Conservation (phyloP, 23 tunicate species). For the Styela clava region DNA sequence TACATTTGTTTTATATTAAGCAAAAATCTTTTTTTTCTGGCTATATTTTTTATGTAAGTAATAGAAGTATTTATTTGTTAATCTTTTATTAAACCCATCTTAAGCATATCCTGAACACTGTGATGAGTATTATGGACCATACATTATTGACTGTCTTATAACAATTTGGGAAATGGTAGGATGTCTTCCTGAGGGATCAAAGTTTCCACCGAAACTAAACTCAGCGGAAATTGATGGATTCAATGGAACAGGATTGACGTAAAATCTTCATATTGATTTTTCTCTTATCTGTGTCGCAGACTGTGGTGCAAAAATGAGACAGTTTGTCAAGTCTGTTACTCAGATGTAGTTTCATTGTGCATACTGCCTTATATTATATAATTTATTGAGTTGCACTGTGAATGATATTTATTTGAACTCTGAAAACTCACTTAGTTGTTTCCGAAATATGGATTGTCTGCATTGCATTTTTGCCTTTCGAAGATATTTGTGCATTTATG, state of each 20-base stretch:
- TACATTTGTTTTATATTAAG: too few relatives aligned
- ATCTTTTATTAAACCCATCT: background rate
- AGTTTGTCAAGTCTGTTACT: too few relatives aligned
- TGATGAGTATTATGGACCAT: constrained; percentile 12
- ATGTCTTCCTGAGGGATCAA: constrained; percentile 21
- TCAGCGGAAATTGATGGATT: background rate
- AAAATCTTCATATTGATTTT: too few relatives aligned
- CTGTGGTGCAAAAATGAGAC: background rate
- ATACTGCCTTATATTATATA: too few relatives aligned
- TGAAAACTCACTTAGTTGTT: too few relatives aligned
- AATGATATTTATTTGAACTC: too few relatives aligned
- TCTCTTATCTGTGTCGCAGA: too few relatives aligned
- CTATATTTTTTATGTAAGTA: background rate
- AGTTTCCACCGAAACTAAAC: constrained; percentile 18
- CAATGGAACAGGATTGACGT: constrained; percentile 12
- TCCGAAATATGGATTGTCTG: too few relatives aligned
- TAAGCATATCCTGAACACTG: constrained; percentile 20
- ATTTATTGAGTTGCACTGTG: too few relatives aligned
- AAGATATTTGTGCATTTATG: too few relatives aligned
- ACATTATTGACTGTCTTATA: constrained; percentile 18
- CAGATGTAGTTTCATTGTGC: too few relatives aligned
- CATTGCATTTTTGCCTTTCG: too few relatives aligned
- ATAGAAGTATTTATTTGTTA: background rate
- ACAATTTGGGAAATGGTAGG: constrained; percentile 25
- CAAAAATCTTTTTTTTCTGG: background rate